These are phyloP conservation scores for Leucophenga varia DNA, from an alignment of 1,140 invertebrate species.

Conservation along the genomic window DNA sequence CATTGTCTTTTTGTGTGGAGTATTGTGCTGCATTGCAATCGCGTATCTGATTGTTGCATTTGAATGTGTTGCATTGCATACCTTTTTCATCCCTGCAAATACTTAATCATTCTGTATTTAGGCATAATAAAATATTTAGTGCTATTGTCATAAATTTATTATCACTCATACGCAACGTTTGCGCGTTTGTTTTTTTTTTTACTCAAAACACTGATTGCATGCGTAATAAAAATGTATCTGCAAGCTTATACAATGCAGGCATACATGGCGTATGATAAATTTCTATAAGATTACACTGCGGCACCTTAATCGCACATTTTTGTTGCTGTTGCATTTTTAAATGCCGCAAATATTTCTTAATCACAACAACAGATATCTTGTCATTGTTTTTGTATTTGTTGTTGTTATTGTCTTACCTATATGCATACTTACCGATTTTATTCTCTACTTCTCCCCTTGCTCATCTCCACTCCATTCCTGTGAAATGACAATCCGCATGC, in stretches of 20 bases:
- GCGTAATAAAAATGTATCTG: conserved; percentile 28
- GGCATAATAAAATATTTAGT: conserved; percentile 54
- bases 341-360: not conserved
- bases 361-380: not conserved
- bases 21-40: conserved; percentile 26
- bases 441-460: not conserved
- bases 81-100: not conserved
- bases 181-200: not conserved
- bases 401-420: too few species aligned
- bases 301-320: conserved; percentile 13
- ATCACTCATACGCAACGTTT: conserved; percentile 10
- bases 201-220: conserved; percentile 17
- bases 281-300: conserved; percentile 25
- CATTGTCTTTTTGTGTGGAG: not conserved
- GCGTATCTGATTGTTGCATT: conserved; percentile 21
- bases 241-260: conserved; percentile 13
- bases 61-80: conserved; percentile 19
- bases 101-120: conserved; percentile 49
- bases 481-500: conserved; percentile 28
- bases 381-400: conserved; percentile 8
- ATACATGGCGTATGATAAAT: conserved; percentile 23
- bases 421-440: not conserved
- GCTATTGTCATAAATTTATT: conserved; percentile 50
- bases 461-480: too few species aligned
- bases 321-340: not conserved